Base-by-base conservation (phyloP, 2,888 invertebrate genomes). In the Macropis europaea region DNA sequence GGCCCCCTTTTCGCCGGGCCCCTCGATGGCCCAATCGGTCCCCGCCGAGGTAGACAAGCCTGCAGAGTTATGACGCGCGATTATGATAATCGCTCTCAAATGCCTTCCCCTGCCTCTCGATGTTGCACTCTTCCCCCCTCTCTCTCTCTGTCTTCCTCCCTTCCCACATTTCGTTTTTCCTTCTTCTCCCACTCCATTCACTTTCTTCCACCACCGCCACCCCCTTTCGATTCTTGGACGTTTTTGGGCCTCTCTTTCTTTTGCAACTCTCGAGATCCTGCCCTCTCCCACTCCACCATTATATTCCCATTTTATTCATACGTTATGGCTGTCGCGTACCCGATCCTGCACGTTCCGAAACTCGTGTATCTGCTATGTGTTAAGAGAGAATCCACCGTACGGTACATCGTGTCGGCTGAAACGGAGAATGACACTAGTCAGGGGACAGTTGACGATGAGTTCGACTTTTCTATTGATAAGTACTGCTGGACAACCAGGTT, bases 61-160 rank as follows among this genome's bases (percentile, higher is more conserved):
- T 68, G 79, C 83, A 83, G 84, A 86, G 86, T 86, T 86, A 86
- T 86, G 85, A 86, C 86, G 86, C 84, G 86, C 84, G 86, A 86
- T 86, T 86, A 86, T 86, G 86, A 86, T 86, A 86, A 86, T 86
- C 86, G 86, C 81, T 82, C 82, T 81, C 80, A 72, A 77, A 81
- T 79, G 73, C 81, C 77, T 81, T 76, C 77, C 81, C 76, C 81
- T 76, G 72, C 71, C 73, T 72, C 70, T 72, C 70, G 48, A 60
- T 43, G 54, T 63, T 77, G 77, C 79, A 64, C 73, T 73, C 83
- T 70, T 42, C 38, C 45, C 45, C 52, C 36, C 40, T 56, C 38
- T 38, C 36, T 54, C 22, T 26, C 47, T 11, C 56, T 42, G 43
- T 43, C 45, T 42, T 43, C 59, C 42, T 40, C 52, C 34, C 53